These are phyloP conservation scores for Cephalopachus bancanus DNA, from an alignment of 2,797 vertebrate genomes.

Conservation along the genomic window DNA sequence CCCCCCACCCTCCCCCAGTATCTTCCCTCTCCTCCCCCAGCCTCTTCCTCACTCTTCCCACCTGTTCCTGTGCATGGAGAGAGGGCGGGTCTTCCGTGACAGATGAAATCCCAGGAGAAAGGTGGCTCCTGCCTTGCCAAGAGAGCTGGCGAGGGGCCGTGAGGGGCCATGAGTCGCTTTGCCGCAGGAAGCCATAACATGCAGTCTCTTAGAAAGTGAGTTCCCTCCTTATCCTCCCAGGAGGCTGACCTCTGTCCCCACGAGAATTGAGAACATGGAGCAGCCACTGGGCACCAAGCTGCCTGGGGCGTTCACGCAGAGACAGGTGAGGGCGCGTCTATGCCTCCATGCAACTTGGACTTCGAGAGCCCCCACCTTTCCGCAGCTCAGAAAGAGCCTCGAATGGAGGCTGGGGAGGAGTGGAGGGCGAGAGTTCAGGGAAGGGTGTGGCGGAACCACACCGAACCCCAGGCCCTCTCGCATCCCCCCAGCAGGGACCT, in stretches of 20 bases:
- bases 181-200: not conserved
- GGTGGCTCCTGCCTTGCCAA: not conserved
- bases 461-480: not conserved
- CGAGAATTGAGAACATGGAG: not conserved
- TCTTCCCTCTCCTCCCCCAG: not conserved
- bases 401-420: accelerated
- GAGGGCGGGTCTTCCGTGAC: not conserved
- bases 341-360: not conserved
- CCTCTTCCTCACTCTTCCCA: not conserved
- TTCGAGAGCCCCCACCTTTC: not conserved
- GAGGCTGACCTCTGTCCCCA: not conserved
- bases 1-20: not conserved
- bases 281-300: not conserved
- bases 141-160: not conserved
- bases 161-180: too few relatives aligned
- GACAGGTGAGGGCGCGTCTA: not conserved
- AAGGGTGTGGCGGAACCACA: not conserved
- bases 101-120: not conserved
- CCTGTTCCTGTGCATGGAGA: not conserved
- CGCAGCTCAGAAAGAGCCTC: not conserved
- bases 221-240: not conserved
- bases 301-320: not conserved
- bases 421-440: not conserved
- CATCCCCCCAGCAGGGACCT: too few relatives aligned
- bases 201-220: not conserved